A percentile compares a stretch with the other conserved stretches of the same genome.
Evolutionary conservation across 1,140 invertebrate genomes (phyloP).

Genomic region (Bilobella aurantiaca): DNA sequence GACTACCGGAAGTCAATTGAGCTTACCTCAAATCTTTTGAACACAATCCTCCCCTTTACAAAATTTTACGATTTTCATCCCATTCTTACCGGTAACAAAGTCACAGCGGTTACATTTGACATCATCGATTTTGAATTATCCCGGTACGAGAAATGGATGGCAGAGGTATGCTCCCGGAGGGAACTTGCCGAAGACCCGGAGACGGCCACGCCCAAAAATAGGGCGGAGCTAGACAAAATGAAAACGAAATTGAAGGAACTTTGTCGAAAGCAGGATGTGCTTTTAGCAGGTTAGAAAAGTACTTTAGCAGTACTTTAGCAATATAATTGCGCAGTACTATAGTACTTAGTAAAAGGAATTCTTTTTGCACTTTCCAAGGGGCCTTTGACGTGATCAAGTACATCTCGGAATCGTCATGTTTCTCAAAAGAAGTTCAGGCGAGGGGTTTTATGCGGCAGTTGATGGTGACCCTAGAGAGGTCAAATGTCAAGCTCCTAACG

Average conservation of each 20-base stretch:
- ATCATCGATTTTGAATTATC: conserved; percentile 88
- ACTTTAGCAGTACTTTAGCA: too few relatives aligned
- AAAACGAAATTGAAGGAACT: conserved; percentile 71
- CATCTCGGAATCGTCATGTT: conserved; percentile 80
- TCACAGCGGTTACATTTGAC: conserved; percentile 82
- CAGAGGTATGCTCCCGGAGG: conserved; percentile 58
- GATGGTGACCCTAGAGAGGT: conserved; percentile 74
- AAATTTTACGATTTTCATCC: conserved; percentile 92
- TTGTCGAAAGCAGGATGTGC: conserved; percentile 81
- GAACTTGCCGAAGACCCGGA: conserved; percentile 22
- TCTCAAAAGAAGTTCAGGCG: conserved; percentile 95
- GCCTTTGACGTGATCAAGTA: conserved; percentile 86
- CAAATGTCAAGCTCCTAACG: conserved; percentile 75
- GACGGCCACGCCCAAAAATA: conserved; percentile 32
- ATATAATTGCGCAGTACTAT: too few relatives aligned
- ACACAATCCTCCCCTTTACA: conserved; percentile 95
- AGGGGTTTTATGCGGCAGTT: conserved; percentile 82
- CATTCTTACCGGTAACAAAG: conserved; percentile 71
- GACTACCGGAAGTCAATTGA: conserved; percentile 95
- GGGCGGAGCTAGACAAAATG: conserved; percentile 45
- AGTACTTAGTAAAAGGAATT: too few relatives aligned
- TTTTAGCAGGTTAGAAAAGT: conserved; percentile 59
- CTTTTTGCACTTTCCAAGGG: conserved; percentile 50
- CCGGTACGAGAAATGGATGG: conserved; percentile 85
- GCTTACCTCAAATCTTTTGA: conserved; percentile 90